phyloP scores from a whole-genome alignment of 2,888 invertebrate genomes.

The Dione juno region DNA sequence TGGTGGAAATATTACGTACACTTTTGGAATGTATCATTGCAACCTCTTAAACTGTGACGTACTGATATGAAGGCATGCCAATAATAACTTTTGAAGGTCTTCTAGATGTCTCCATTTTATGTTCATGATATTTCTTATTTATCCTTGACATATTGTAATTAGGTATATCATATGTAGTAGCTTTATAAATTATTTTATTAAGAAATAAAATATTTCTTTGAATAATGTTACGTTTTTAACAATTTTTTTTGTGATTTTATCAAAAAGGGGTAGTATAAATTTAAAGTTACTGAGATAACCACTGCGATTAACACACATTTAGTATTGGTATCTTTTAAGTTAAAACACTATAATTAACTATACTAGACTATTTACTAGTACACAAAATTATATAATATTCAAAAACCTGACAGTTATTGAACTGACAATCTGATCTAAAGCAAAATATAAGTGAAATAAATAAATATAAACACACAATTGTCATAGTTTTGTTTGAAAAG shows the following conservation, averaged over 20 bases:
- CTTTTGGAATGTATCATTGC: conserved; percentile 48
- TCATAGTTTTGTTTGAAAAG: no score
- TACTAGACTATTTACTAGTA: no score
- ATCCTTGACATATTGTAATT: conserved; percentile 29
- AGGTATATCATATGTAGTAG: background rate
- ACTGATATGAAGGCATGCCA: conserved; percentile 36
- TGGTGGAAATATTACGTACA: conserved; percentile 51
- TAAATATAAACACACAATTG: no score
- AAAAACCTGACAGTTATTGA: no score
- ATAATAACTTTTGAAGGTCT: conserved; percentile 43
- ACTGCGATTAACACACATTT: no score
- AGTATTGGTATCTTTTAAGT: no score
- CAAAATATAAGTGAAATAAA: no score
- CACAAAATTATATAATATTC: no score
- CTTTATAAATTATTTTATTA: background rate
- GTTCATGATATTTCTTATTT: conserved; percentile 23
- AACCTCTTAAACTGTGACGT: conserved; percentile 45
- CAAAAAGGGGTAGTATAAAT: background rate
- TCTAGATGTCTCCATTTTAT: conserved; percentile 24
- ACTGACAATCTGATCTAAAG: no score
- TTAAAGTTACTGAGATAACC: background rate
- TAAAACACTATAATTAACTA: no score
- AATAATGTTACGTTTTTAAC: background rate
- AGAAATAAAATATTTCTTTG: background rate
- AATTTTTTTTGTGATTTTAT: background rate